Evolutionary conservation across 2,113 vertebrate genomes (phyloP), one percentile per base, ranked within the genome.

Genomic region (Turnix velox): DNA sequence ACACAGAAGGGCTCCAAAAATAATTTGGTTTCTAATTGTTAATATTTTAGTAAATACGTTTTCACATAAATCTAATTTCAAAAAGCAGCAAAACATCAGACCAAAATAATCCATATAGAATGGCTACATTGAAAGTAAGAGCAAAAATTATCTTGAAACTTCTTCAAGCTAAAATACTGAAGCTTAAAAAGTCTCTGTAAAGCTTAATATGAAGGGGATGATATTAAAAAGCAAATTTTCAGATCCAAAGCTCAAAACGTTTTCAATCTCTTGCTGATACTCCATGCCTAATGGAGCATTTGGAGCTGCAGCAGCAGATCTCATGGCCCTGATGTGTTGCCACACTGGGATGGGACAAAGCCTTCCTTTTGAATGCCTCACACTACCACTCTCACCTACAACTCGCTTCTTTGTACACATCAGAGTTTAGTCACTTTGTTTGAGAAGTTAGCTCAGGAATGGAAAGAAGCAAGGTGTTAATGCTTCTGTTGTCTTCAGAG

Each of bases 331-430:
- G 35, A 14, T 9, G 12, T 40, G 2, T 22, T 54, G 14, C 9
- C 33, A 25, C 14, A 14, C 10, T 54, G 25, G 33, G 37, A 15
- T 6, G 15, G 17, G 7, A 7, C 0, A 0, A 49, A 58, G 10
- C 12, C 20, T 66, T 8, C 14, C 2, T 66, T 83, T 48, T 10
- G 14, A 19, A 18, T 12, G 11, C 9, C 14, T 67, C 2, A 1
- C 0, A 0, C 14, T 69, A 40, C 31, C 72, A 33, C 10, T 61
- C 18, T 61, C 25, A 40, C 5, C 23, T 51, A 51, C 40, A 10
- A 10, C 4, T 18, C 19, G 12, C 10, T 37, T 18, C n/a, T 48
- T 45, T 30, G 19, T 28, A 46, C 14, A 14, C 17, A 25, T 8
- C 1, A 0, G 7, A 0, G 4, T 28, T 66, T 62, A 31, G 39